phyloP scores from a whole-genome alignment of 2,888 invertebrate species.

The Chymomyza caudatula region DNA sequence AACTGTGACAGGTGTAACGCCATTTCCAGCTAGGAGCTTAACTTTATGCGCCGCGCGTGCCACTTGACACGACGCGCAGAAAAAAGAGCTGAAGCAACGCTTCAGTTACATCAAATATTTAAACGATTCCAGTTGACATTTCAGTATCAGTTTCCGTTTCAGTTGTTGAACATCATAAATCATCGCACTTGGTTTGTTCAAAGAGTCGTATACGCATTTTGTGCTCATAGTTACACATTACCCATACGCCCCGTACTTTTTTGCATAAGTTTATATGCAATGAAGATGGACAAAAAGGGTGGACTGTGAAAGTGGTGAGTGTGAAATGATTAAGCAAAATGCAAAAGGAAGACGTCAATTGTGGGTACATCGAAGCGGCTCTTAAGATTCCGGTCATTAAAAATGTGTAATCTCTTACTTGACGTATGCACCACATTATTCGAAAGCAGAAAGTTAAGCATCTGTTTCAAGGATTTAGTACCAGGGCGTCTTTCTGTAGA shows the following conservation, averaged over 20 bases:
- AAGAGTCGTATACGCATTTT: neutral
- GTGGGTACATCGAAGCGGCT: neutral
- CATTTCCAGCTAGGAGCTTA: conserved; percentile 18
- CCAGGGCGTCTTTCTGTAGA: no score
- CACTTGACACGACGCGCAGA: neutral
- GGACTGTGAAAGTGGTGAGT: no score
- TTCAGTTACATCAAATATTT: neutral
- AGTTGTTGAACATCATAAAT: conserved; percentile 34
- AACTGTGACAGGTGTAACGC: conserved; percentile 52
- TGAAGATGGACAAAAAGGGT: neutral
- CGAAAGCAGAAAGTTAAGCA: no score
- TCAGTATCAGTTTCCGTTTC: neutral
- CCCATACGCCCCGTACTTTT: conserved; percentile 59
- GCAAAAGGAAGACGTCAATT: neutral
- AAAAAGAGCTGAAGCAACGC: neutral
- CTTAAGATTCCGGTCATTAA: neutral
- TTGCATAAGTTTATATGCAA: conserved; percentile 46
- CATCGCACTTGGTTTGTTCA: conserved; percentile 23
- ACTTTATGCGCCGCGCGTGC: conserved; percentile 12
- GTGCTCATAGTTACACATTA: conserved; percentile 22
- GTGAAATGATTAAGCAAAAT: neutral
- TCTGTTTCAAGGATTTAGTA: no score
- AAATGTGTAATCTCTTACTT: no score
- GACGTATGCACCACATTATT: no score
- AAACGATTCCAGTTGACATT: conserved; percentile 1